Conservation (phyloP, 2,888 invertebrate genomes). For the Dryobotodes eremita region DNA sequence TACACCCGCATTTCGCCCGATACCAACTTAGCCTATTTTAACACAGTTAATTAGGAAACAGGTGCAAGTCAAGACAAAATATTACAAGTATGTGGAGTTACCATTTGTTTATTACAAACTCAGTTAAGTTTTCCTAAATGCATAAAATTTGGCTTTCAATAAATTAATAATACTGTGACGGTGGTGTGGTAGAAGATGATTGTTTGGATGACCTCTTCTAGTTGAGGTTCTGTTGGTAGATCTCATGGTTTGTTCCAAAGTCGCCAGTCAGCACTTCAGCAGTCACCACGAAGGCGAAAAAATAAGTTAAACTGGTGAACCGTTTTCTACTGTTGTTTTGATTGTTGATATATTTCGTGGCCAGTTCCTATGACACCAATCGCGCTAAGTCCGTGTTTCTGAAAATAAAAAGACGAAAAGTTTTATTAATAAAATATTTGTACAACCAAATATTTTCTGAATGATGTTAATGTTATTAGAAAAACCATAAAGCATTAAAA, state of each 20-base stretch:
- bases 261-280: too few species aligned
- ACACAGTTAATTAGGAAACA: neutral
- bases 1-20: neutral
- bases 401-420: too few species aligned
- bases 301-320: neutral
- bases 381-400: constrained; percentile 65
- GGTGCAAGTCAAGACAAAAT: neutral
- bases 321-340: constrained; percentile 23
- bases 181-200: neutral
- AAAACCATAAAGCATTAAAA: neutral
- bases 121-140: neutral
- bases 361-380: constrained; percentile 68
- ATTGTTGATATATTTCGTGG: constrained; percentile 69
- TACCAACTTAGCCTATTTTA: neutral
- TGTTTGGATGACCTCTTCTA: constrained; percentile 31
- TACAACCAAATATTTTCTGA: neutral
- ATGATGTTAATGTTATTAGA: neutral
- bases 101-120: neutral
- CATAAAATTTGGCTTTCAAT: neutral
- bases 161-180: constrained; percentile 10
- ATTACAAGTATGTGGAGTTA: neutral
- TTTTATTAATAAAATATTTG: neutral
- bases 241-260: constrained; percentile 58
- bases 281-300: neutral
- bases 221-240: constrained; percentile 10